Percentiles rank a stretch among this genome's conserved stretches.
These are phyloP conservation scores for Sebastes cheni DNA, from an alignment of 2,797 vertebrate genomes.

Conservation along the genomic window DNA sequence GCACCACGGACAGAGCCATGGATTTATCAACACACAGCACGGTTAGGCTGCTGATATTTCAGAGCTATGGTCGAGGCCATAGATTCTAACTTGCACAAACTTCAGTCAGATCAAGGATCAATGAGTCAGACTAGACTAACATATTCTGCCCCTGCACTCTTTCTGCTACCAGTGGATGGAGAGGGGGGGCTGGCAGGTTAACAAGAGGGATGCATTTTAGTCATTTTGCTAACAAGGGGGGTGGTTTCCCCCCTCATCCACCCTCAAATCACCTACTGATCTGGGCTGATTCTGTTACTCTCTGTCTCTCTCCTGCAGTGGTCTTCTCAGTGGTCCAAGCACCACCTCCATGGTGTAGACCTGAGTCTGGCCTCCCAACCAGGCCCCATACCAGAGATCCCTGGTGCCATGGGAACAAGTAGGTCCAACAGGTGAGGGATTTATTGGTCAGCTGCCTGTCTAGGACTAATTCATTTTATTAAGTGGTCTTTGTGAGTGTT, in stretches of 20 bases:
- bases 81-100: background rate
- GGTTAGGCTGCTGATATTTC: background rate
- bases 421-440: constrained; percentile 84
- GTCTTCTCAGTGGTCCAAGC: constrained; percentile 10
- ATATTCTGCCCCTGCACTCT: background rate
- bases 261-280: rapidly evolving
- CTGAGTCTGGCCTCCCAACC: constrained; percentile 44
- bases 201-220: background rate
- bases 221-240: too few species aligned
- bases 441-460: background rate
- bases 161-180: background rate
- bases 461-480: background rate
- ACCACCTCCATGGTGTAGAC: constrained; percentile 35
- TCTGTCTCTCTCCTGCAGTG: constrained; percentile 25
- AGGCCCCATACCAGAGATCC: constrained; percentile 40
- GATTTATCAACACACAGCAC: background rate
- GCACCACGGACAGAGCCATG: background rate
- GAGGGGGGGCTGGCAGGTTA: background rate
- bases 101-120: background rate
- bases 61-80: too few species aligned
- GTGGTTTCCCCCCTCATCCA: background rate
- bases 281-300: background rate
- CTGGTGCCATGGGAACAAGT: constrained; percentile 85
- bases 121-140: background rate
- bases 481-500: background rate